Conservation (phyloP, 2,888 invertebrate genomes). For the Lasioglossum lativentre region DNA sequence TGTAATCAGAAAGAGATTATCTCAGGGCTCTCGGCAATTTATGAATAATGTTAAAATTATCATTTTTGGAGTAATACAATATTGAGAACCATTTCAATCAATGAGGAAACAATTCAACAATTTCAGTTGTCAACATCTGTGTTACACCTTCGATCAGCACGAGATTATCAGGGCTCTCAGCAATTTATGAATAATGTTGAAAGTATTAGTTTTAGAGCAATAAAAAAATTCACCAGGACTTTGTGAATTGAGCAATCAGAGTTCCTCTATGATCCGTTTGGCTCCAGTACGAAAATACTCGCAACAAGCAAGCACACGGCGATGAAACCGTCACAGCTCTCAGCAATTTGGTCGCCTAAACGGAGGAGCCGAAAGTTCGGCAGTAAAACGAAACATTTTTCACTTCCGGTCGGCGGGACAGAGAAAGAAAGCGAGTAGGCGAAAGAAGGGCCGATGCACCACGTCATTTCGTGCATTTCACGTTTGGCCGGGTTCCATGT, state of each 20-base stretch:
- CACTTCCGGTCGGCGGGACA: conserved; percentile 22
- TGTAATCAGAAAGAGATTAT: too few relatives aligned
- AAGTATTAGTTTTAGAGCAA: neutral
- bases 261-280: neutral
- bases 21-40: too few relatives aligned
- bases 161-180: too few relatives aligned
- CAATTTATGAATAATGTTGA: neutral
- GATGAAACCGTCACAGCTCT: conserved; percentile 45
- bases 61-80: too few relatives aligned
- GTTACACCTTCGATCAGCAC: too few relatives aligned
- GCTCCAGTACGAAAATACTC: neutral
- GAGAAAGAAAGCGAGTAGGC: neutral
- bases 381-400: conserved; percentile 65
- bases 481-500: conserved; percentile 66
- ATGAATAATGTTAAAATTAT: too few relatives aligned
- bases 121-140: too few relatives aligned
- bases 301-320: neutral
- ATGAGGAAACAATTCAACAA: too few relatives aligned
- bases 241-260: neutral
- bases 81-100: too few relatives aligned
- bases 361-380: conserved; percentile 50
- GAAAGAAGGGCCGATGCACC: conserved; percentile 10
- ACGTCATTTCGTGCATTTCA: conserved; percentile 56
- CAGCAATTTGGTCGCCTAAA: conserved; percentile 64
- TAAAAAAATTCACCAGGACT: neutral